phyloP scores from a whole-genome alignment of 2,797 vertebrate genomes.

The Enoplosus armatus region DNA sequence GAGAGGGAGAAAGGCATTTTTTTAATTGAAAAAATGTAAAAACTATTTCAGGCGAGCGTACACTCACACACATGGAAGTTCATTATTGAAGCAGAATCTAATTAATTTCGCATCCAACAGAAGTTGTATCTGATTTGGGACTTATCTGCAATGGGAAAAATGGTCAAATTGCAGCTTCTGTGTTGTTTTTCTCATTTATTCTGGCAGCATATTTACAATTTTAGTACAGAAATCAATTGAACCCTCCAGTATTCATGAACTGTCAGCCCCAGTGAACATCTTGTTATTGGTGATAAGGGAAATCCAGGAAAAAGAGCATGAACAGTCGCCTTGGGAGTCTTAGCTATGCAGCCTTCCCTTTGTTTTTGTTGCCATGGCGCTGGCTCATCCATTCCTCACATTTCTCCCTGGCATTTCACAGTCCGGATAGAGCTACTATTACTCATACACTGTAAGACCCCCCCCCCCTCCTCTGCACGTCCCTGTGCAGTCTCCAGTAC shows the following conservation, averaged over 20 bases:
- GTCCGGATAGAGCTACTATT: constrained; percentile 63
- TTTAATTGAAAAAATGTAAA: constrained; percentile 54
- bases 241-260: constrained; percentile 60
- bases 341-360: constrained; percentile 51
- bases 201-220: constrained; percentile 32
- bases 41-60: constrained; percentile 2
- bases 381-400: constrained; percentile 57
- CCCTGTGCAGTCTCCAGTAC: constrained; percentile 52
- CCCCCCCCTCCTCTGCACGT: neutral
- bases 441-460: constrained; percentile 43
- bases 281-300: constrained; percentile 70
- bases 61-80: neutral
- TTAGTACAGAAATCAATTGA: constrained; percentile 51
- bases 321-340: constrained; percentile 63
- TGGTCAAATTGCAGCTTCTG: constrained; percentile 20
- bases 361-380: constrained; percentile 78
- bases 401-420: constrained; percentile 62
- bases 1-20: constrained; percentile 8
- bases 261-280: constrained; percentile 63
- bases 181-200: constrained; percentile 47
- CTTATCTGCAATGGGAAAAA: constrained; percentile 43
- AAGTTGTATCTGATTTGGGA: constrained; percentile 54
- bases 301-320: constrained; percentile 63
- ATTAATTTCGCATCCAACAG: constrained; percentile 55
- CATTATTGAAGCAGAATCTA: constrained; percentile 57